Evolutionary conservation across 2,888 invertebrate genomes (phyloP).

Genomic region (Lasioglossum oenotherae): DNA sequence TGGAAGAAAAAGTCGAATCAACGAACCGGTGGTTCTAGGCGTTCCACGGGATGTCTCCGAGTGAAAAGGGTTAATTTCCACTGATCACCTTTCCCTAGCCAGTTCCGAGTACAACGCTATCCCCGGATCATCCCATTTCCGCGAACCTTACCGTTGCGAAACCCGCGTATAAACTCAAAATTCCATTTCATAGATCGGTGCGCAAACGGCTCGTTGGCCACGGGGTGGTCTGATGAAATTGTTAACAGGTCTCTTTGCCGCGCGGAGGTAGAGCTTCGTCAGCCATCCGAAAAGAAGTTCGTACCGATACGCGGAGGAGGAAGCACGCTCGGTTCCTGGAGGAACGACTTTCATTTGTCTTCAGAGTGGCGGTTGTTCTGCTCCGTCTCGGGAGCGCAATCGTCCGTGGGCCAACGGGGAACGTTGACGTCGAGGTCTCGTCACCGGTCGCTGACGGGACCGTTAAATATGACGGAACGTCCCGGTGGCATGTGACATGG

Average conservation of each 20-base stretch:
- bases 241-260: constrained; percentile 13
- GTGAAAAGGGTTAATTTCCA: background rate
- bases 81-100: background rate
- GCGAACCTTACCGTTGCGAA: background rate
- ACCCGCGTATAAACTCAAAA: background rate
- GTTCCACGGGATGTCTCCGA: background rate
- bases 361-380: background rate
- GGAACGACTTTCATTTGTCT: constrained; percentile 42
- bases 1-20: background rate
- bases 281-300: background rate
- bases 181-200: constrained; percentile 5
- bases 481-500: constrained; percentile 14
- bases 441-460: constrained; percentile 6
- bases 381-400: background rate
- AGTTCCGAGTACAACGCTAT: background rate
- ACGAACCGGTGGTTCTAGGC: background rate
- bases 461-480: constrained; percentile 29
- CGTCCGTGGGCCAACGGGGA: constrained; percentile 10
- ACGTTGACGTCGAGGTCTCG: background rate
- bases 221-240: constrained; percentile 11
- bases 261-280: background rate
- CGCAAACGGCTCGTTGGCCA: background rate
- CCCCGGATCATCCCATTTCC: background rate
- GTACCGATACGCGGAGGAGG: background rate
- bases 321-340: background rate